These are phyloP conservation scores for Hyposmocoma kahamanoa DNA, from an alignment of 1,140 invertebrate species.

Conservation along the genomic window DNA sequence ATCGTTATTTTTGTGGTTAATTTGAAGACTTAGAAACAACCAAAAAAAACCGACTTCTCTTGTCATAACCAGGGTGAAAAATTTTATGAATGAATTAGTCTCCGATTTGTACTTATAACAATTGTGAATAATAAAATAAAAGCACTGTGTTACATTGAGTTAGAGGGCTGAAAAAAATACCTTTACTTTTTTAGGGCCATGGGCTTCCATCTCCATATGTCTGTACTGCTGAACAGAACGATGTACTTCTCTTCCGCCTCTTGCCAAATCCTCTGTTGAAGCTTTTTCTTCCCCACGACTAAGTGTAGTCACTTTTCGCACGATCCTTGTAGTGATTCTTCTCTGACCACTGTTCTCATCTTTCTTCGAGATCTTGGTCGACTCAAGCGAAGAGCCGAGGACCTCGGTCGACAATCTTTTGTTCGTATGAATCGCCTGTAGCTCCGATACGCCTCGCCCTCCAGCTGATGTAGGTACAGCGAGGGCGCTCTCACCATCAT, in stretches of 20 bases:
- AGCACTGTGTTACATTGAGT: too few relatives aligned
- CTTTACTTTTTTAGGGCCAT: conserved; percentile 76
- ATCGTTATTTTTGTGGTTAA: too few relatives aligned
- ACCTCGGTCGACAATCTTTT: conserved; percentile 88
- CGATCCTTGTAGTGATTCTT: conserved; percentile 88
- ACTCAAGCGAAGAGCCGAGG: conserved; percentile 86
- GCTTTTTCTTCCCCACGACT: conserved; percentile 89
- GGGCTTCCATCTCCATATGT: conserved; percentile 68
- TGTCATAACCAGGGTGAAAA: too few relatives aligned
- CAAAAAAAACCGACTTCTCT: too few relatives aligned
- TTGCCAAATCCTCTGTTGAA: conserved; percentile 80
- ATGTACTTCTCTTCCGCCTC: conserved; percentile 67
- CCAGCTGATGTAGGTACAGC: conserved; percentile 55
- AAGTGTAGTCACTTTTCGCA: conserved; percentile 92
- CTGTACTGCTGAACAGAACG: conserved; percentile 64
- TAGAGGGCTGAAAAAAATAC: conserved; percentile 46
- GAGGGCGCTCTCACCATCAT: conserved; percentile 60
- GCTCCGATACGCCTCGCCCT: conserved; percentile 67
- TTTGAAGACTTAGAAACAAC: too few relatives aligned
- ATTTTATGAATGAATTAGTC: too few relatives aligned
- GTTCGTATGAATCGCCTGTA: conserved; percentile 86
- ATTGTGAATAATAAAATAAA: background rate
- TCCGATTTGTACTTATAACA: background rate
- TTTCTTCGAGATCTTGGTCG: conserved; percentile 84
- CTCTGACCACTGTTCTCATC: conserved; percentile 80